Evolutionary conservation across 1,140 invertebrate genomes (phyloP).

Genomic region (Neocloeon triangulifer): DNA sequence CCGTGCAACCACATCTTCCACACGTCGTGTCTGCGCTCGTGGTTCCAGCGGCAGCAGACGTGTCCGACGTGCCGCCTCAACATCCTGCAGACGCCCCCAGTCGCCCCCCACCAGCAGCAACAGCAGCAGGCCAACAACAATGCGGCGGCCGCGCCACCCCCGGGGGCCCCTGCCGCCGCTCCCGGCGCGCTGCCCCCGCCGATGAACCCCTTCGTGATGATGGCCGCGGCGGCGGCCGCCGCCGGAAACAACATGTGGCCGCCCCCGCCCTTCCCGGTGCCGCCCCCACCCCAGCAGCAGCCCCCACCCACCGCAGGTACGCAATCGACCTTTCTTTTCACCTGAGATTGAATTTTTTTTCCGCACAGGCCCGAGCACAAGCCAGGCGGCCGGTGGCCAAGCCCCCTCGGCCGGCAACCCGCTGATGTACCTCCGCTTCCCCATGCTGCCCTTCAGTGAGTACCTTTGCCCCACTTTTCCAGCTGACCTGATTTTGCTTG

Average conservation of each 20-base stretch:
- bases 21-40: constrained; percentile 89
- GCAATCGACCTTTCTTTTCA: background rate
- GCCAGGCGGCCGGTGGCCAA: no score
- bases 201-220: no score
- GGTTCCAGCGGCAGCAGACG: constrained; percentile 99
- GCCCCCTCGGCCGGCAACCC: background rate
- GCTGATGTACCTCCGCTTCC: constrained; percentile 12
- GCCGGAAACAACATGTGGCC: no score
- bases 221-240: no score
- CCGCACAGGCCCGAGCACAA: background rate
- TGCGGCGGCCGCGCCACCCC: background rate
- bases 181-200: constrained; percentile 13
- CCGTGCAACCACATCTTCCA: constrained; percentile 99
- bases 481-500: constrained; percentile 6
- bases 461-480: no score
- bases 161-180: constrained; percentile 29
- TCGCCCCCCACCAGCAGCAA: constrained; percentile 9
- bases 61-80: constrained; percentile 97
- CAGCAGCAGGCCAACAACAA: no score
- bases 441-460: constrained; percentile 14
- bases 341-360: constrained; percentile 3
- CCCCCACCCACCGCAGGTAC: no score
- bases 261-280: no score
- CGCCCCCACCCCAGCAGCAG: no score
- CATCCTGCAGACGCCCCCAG: constrained; percentile 45